These are phyloP conservation scores for Apeira syringaria DNA, from an alignment of 2,888 invertebrate species.

Conservation along the genomic window DNA sequence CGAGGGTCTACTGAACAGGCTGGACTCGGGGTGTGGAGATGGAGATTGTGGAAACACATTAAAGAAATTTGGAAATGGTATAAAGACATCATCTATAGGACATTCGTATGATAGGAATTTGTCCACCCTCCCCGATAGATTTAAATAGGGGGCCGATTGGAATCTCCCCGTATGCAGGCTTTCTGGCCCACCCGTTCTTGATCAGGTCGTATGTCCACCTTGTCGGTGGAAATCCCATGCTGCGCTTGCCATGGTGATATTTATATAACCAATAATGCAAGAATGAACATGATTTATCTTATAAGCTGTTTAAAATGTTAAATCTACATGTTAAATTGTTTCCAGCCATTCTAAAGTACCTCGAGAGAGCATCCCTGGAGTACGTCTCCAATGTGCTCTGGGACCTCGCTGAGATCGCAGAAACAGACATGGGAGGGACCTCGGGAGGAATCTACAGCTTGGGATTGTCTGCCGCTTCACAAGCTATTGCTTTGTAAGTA, in stretches of 20 bases:
- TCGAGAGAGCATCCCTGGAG: conserved; percentile 51
- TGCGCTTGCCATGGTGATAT: too few relatives aligned
- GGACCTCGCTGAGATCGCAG: conserved; percentile 84
- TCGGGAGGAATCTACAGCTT: conserved; percentile 92
- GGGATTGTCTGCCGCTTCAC: conserved; percentile 87
- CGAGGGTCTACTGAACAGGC: conserved; percentile 84
- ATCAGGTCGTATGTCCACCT: too few relatives aligned
- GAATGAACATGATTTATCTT: too few relatives aligned
- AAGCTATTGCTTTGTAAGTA: conserved; percentile 62
- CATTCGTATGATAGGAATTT: too few relatives aligned
- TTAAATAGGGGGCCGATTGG: too few relatives aligned
- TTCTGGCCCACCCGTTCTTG: too few relatives aligned
- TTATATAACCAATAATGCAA: too few relatives aligned
- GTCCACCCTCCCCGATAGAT: too few relatives aligned
- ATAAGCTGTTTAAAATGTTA: too few relatives aligned
- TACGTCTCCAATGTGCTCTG: conserved; percentile 70
- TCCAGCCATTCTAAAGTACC: conserved; percentile 56
- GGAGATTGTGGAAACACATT: conserved; percentile 90
- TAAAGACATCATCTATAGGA: neutral
- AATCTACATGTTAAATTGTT: conserved; percentile 6
- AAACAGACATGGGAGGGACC: conserved; percentile 90
- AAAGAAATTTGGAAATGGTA: conserved; percentile 84
- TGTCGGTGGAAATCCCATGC: too few relatives aligned
- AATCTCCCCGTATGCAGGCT: too few relatives aligned
- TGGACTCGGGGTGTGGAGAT: conserved; percentile 89